Base-by-base conservation (phyloP, 2,113 vertebrate genomes). In the Suricata suricatta region DNA sequence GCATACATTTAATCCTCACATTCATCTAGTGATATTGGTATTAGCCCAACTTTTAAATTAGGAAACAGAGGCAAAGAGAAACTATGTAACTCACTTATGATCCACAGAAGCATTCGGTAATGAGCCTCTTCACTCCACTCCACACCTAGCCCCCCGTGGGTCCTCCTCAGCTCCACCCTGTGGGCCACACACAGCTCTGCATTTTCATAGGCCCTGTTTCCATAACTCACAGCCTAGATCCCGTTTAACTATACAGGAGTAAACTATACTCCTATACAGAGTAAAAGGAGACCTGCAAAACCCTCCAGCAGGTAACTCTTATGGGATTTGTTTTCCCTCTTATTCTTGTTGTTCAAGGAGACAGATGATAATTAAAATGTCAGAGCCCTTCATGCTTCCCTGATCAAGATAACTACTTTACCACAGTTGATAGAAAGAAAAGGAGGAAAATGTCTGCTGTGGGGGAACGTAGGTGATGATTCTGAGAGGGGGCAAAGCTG, bases 321-420 rank as follows among this genome's bases (percentile, higher is more conserved):
- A 72, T 71, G 96, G 97, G 98, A 95, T 97, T 97, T 98, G 97
- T 98, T 98, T 98, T 98, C 96, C 94, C 74, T 96, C 91, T 98
- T 96, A 95, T 95, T 97, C 97, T 94, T 98, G 97, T 96, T 98
- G 97, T 98, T 98, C 97, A 94, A 98, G 96, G 95, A 98, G 98
- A 98, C 98, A 98, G 97, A 98, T 91, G 97, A 98, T 98, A 98
- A 98, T 98, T 98, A 98, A 98, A 98, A 98, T 98, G 98, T 98
- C 98, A 98, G 93, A 98, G 93, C 82, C 96, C 97, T 98, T 98
- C 98, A 98, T 98, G 98, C 97, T 98, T 98, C 98, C 95, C 96
- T 98, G 98, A 97, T 98, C 98, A 96, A 97, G 97, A 98, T 98
- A 98, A 98, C 98, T 97, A 81, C 97, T 96, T 97, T 98, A 95